Conservation (phyloP, 2,113 vertebrate genomes). For the Oxyura jamaicensis region DNA sequence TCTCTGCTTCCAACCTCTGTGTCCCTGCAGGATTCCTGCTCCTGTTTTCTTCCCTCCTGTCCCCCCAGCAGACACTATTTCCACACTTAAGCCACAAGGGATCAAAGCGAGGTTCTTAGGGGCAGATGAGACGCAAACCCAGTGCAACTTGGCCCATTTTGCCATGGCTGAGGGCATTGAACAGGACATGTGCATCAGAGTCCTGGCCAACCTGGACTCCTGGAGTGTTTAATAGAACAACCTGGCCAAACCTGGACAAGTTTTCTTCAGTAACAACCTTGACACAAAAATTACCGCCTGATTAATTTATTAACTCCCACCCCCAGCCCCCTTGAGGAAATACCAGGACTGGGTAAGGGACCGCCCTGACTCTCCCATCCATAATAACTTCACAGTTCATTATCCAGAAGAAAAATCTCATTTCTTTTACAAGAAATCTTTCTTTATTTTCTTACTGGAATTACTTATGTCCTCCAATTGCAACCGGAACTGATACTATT, state of each 20-base stretch:
- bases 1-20: neutral
- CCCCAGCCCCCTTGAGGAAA: neutral
- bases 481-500: neutral
- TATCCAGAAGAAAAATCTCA: neutral
- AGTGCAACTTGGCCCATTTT: fast-evolving
- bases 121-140: neutral
- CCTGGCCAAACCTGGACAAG: neutral
- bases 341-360: neutral
- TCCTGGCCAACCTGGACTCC: neutral
- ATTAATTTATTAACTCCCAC: too few relatives aligned
- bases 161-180: neutral
- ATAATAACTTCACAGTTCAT: neutral
- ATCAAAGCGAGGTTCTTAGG: neutral
- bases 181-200: fast-evolving
- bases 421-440: neutral
- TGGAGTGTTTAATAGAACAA: neutral
- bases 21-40: neutral
- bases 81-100: neutral
- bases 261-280: neutral
- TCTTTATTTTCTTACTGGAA: neutral
- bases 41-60: neutral
- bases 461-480: neutral
- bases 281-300: neutral
- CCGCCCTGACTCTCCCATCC: neutral
- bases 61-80: neutral